Conservation (phyloP, 1,140 invertebrate species). For the Zaprionus lachaisei region DNA sequence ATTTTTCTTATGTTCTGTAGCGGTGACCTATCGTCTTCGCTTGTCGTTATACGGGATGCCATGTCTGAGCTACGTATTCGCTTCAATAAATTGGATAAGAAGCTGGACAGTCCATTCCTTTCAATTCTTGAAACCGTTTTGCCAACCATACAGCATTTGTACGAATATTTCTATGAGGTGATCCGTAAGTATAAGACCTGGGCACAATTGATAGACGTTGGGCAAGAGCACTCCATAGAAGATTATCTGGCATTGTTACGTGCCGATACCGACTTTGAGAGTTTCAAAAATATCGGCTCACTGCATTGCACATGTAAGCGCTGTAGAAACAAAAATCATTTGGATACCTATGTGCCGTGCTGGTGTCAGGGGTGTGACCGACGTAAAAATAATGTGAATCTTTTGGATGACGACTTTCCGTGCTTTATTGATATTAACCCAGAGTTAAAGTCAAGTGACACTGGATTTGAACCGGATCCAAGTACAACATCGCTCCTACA, state of each 20-base stretch:
- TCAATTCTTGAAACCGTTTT: conserved; percentile 35
- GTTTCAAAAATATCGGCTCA: conserved; percentile 51
- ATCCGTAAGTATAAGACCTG: conserved; percentile 54
- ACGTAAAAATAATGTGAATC: conserved; percentile 12
- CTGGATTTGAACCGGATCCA: conserved; percentile 8
- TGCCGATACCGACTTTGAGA: conserved; percentile 37
- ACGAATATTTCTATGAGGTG: conserved; percentile 64
- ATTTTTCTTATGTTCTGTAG: not conserved
- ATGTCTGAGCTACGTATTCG: conserved; percentile 48
- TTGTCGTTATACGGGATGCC: conserved; percentile 35
- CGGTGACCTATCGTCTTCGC: conserved; percentile 23
- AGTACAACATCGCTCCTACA: not conserved
- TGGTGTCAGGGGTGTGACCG: conserved; percentile 54
- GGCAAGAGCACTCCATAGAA: conserved; percentile 61
- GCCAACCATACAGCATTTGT: conserved; percentile 52
- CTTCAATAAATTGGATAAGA: conserved; percentile 47
- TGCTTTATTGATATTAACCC: not conserved
- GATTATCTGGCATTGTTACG: conserved; percentile 62
- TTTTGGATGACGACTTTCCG: not conserved
- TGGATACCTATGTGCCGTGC: conserved; percentile 51
- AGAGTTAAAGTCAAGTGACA: conserved; percentile 17
- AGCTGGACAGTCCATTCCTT: conserved; percentile 46
- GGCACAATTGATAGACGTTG: conserved; percentile 66
- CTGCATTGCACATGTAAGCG: conserved; percentile 69
- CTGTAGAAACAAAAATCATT: conserved; percentile 56